A percentile compares a stretch with the other conserved stretches of the same genome.
These are phyloP conservation scores for Sitobion miscanthi DNA, from an alignment of 1,140 invertebrate genomes.

Conservation along the genomic window DNA sequence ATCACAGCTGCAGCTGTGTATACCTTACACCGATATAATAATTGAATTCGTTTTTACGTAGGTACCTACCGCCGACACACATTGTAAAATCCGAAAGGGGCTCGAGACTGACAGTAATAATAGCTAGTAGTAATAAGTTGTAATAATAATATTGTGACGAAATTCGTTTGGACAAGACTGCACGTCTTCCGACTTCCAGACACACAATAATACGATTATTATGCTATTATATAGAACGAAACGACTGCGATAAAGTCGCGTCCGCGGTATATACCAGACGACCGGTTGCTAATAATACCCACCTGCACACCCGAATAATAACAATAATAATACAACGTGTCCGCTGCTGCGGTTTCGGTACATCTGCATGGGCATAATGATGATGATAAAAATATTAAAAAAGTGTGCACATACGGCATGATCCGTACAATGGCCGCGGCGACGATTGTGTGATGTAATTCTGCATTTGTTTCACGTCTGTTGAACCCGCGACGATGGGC, in stretches of 20 bases:
- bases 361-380: no score
- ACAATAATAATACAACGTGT: not conserved
- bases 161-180: not conserved
- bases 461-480: constrained; percentile 23
- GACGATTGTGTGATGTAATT: not conserved
- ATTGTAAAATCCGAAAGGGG: not conserved
- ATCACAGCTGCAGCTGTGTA: not conserved
- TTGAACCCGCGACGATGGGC: not conserved
- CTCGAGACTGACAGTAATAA: not conserved
- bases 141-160: not conserved
- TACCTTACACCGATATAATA: not conserved
- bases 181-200: not conserved
- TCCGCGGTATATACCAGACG: not conserved
- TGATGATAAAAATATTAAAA: not conserved
- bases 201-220: not conserved
- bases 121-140: no score
- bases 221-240: not conserved
- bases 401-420: not conserved
- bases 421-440: not conserved
- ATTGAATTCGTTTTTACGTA: not conserved
- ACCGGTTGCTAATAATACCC: not conserved
- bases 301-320: not conserved
- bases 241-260: not conserved
- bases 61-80: not conserved
- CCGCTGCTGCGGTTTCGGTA: not conserved